Evolutionary conservation across 1,140 invertebrate species (phyloP), one percentile per base, ranked within the genome.

Genomic region (Nebria ingens): DNA sequence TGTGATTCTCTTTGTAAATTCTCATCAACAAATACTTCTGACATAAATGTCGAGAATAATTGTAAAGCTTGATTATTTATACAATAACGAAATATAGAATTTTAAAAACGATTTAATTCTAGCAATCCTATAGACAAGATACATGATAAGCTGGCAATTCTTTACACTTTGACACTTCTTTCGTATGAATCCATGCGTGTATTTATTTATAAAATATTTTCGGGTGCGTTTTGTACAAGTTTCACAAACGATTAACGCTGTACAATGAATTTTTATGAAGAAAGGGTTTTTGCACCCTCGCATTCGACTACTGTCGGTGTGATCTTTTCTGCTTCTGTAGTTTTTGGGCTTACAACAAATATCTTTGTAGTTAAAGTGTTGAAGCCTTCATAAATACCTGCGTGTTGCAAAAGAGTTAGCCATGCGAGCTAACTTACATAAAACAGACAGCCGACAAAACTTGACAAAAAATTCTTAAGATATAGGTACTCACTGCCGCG

Each of bases 141-240:
- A n/a, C 25, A 6, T 34, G 25, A 6, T 34, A 34, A 34, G 25
- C 6, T 34, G 25, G n/a, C n/a, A n/a, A n/a, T n/a, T n/a, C n/a
- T 34, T 34, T 34, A 34, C 25, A n/a, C 6, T 34, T n/a, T 34
- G n/a, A n/a, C 25, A 34, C 25, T n/a, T 34, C n/a, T 9, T 34
- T 34, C 25, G 25, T 34, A 34, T 34, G 6, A 34, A n/a, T 34
- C n/a, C 25, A 34, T 34, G 25, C 25, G 25, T 34, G n/a, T n/a
- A 34, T 34, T 34, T 34, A 34, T 34, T 34, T 34, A 34, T 34
- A 34, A 34, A 34, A 34, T 34, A 34, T 34, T 34, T 34, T 34
- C 25, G 25, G n/a, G n/a, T n/a, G 25, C 25, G 6, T 34, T n/a
- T n/a, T 9, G 25, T 34, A n/a, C n/a, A 34, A 34, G 6, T 6